Percentiles rank a stretch among this genome's conserved stretches.
Conservation (phyloP, 2,113 vertebrate genomes). For the Tachysurus vachellii region DNA sequence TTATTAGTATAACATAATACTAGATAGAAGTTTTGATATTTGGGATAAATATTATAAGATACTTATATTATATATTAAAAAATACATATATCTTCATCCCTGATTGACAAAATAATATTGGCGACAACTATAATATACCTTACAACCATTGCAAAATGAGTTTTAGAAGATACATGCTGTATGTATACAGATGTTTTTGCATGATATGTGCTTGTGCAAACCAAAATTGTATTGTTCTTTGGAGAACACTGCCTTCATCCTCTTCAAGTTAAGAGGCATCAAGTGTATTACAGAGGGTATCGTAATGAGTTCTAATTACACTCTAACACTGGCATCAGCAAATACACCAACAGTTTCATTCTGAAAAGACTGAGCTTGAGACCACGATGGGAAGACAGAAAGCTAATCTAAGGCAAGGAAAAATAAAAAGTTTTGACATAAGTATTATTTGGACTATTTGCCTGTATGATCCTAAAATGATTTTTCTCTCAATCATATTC, state of each 20-base stretch:
- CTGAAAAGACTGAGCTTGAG: neutral
- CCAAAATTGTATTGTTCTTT: neutral
- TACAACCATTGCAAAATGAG: neutral
- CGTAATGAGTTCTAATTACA: neutral
- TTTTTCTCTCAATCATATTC: constrained; percentile 8
- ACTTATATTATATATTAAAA: neutral
- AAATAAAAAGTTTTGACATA: neutral
- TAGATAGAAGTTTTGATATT: neutral
- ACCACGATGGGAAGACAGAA: neutral
- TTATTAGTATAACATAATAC: neutral
- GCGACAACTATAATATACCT: neutral
- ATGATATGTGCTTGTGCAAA: neutral
- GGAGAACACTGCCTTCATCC: neutral
- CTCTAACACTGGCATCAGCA: constrained; percentile 5
- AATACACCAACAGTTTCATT: neutral
- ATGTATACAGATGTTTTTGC: neutral
- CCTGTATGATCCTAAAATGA: neutral
- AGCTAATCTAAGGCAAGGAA: neutral
- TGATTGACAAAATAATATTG: neutral
- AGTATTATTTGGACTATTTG: neutral
- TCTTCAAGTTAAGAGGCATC: neutral
- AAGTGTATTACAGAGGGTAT: neutral
- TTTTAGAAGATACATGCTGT: neutral
- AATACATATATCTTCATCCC: neutral
- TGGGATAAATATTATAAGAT: neutral